Evolutionary conservation across 2,888 invertebrate genomes (phyloP).

Genomic region (Venustoraphidia nigricollis): DNA sequence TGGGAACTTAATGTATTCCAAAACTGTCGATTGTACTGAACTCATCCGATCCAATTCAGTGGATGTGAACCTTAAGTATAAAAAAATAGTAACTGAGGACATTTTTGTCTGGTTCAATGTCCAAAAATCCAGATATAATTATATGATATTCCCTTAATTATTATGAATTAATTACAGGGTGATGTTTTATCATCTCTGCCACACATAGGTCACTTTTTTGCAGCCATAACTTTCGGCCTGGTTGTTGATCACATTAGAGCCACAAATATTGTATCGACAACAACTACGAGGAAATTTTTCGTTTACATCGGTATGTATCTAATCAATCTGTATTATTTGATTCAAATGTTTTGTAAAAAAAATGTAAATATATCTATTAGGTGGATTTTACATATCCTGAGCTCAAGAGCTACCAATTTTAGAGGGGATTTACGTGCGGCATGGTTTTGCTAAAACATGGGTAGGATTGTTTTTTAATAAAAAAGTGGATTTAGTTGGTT

Average conservation of each 20-base stretch:
- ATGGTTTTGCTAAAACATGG: no score
- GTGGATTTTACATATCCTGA: neutral
- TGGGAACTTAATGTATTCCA: no score
- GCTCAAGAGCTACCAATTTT: no score
- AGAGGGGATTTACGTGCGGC: no score
- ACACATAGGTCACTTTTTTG: constrained; percentile 39
- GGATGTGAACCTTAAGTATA: no score
- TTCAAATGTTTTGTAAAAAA: neutral
- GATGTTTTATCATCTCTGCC: constrained; percentile 37
- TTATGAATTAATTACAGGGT: constrained; percentile 23
- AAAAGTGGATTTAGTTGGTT: no score
- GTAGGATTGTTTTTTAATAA: no score
- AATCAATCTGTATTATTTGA: neutral
- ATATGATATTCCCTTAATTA: neutral
- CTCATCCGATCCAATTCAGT: no score
- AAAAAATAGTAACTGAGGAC: no score
- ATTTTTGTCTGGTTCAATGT: neutral
- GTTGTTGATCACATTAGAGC: constrained; percentile 37
- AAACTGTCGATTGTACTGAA: no score
- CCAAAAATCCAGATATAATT: neutral
- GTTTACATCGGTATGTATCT: constrained; percentile 34
- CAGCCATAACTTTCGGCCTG: constrained; percentile 37
- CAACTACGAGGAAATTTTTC: constrained; percentile 37
- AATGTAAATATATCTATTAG: neutral
- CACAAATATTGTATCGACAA: constrained; percentile 35